Evolutionary conservation across 2,888 invertebrate species (phyloP).

Genomic region (Nomada fucata): DNA sequence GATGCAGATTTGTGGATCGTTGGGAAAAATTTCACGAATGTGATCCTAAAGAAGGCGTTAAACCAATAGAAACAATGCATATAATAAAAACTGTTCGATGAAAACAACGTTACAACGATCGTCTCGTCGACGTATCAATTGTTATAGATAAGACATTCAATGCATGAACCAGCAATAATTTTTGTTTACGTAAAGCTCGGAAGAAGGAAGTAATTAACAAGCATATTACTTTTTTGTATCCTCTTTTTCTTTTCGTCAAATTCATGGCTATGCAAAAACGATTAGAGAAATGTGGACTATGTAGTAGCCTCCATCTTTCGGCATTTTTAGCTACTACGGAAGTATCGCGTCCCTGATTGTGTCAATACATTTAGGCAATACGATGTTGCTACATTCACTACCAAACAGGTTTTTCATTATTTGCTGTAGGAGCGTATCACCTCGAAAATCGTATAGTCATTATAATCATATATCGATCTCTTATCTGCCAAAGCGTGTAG

Average conservation of each 20-base stretch:
- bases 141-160: constrained; percentile 4
- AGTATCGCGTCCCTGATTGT: constrained; percentile 10
- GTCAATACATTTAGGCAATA: constrained; percentile 35
- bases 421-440: constrained; percentile 25
- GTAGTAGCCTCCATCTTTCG: constrained; percentile 27
- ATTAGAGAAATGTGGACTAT: background rate
- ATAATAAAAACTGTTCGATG: background rate
- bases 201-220: background rate
- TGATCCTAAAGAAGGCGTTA: background rate
- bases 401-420: constrained; percentile 29
- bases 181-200: background rate
- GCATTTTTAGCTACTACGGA: constrained; percentile 33
- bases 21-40: background rate
- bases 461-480: constrained; percentile 12
- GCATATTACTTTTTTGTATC: background rate
- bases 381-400: constrained; percentile 8
- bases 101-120: background rate
- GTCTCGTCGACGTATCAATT: background rate
- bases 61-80: background rate
- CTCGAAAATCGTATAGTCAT: constrained; percentile 23
- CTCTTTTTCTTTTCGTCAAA: background rate
- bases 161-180: background rate
- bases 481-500: constrained; percentile 23
- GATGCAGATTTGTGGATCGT: constrained; percentile 34
- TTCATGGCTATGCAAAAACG: background rate